Base-by-base conservation (phyloP, 2,888 invertebrate species). In the Drosophila emarginata region DNA sequence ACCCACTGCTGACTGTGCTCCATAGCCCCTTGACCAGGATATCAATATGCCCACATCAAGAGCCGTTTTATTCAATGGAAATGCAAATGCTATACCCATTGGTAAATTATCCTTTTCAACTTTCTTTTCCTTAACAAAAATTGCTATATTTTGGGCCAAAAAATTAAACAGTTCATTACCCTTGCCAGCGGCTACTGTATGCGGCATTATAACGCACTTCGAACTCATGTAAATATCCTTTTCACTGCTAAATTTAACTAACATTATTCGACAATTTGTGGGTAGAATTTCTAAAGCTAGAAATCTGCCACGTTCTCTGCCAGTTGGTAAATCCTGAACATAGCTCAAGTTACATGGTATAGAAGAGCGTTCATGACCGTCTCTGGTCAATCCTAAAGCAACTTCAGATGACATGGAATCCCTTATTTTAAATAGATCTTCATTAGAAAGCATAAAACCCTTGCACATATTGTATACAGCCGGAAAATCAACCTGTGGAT, bases 201-300 rank as follows among this genome's bases (percentile, higher is more conserved):
- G 95, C 23, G 99, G 97, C 88, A 99, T 96, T 50, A 97, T 97
- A 92, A 96, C 99, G 88, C 98, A 98, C 93, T 98, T 98, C 72
- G 97, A 97, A 90, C 97, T 95, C 97, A 98, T 98, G 86, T 97
- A 95, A 86, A 97, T 97, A 80, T 95, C 95, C 65, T 94, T 95
- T 63, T 94, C 95, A 61, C 95, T 95, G 54, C 88, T 84, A 87
- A 98, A 93, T 77, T 96, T 95, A 88, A 99, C 96, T 67, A 98
- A 94, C 76, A 99, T 93, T 2, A 99, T 98, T 75, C 99, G 94
- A 93, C 99, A 99, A 92, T 99, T 99, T n/a, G 98, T 98, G 26
- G 99, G 99, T 67, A 99, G 99, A 90, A 99, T 94, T 93, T 99
- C 99, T 84, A 99, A 93, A 0, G 99, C 99, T 89, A 99, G 92